These are phyloP conservation scores for Oedothorax gibbosus DNA, from an alignment of 1,140 invertebrate species.

Conservation along the genomic window DNA sequence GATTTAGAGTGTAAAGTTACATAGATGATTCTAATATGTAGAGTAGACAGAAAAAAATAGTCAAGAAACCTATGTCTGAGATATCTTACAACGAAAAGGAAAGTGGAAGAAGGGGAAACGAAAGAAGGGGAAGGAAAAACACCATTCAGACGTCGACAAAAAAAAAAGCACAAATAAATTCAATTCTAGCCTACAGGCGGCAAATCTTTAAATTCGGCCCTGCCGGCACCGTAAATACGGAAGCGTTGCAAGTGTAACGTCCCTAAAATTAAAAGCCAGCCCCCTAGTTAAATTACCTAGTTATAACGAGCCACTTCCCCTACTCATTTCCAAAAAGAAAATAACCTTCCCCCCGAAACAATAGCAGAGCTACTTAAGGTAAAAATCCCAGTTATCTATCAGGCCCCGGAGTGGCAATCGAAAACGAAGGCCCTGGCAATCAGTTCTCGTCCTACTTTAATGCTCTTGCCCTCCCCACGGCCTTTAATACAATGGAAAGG, in stretches of 20 bases:
- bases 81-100: no score
- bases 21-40: no score
- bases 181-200: no score
- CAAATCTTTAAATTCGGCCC: neutral
- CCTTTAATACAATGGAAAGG: slow-evolving; percentile 40
- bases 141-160: no score
- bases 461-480: slow-evolving; percentile 21
- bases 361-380: slow-evolving; percentile 26
- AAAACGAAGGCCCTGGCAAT: slow-evolving; percentile 47
- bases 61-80: no score
- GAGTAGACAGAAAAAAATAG: no score
- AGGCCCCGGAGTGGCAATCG: slow-evolving; percentile 40
- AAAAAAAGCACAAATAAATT: no score
- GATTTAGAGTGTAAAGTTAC: no score
- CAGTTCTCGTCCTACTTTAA: slow-evolving; percentile 49
- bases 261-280: no score
- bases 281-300: no score
- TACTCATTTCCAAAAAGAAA: neutral
- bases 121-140: no score
- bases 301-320: neutral
- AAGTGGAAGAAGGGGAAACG: no score
- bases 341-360: slow-evolving; percentile 4
- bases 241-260: neutral
- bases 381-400: slow-evolving; percentile 45
- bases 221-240: neutral